Percentiles rank a stretch among this genome's conserved stretches.
phyloP scores from a whole-genome alignment of 2,888 invertebrate species.

The Lasioglossum pauxillum region DNA sequence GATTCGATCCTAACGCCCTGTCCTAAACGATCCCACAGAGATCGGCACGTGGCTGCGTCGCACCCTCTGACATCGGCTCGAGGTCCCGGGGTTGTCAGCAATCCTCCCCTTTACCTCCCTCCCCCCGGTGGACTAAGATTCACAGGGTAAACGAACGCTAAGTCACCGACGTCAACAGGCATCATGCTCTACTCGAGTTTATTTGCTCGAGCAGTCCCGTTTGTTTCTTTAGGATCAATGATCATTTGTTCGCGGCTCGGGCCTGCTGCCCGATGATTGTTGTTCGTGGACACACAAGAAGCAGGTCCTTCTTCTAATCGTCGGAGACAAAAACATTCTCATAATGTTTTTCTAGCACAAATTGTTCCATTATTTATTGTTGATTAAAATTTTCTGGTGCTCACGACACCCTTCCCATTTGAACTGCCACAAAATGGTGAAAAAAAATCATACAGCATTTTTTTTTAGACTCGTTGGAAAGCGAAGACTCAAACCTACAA shows the following conservation, averaged over 20 bases:
- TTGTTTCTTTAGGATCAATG: conserved; percentile 71
- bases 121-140: conserved; percentile 67
- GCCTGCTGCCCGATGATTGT: not conserved
- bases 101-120: conserved; percentile 2
- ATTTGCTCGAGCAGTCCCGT: conserved; percentile 76
- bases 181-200: conserved; percentile 69
- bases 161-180: conserved; percentile 79
- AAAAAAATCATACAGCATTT: not conserved
- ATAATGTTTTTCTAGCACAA: not conserved
- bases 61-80: conserved; percentile 72
- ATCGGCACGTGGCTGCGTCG: conserved; percentile 81
- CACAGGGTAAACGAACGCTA: conserved; percentile 72
- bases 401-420: not conserved
- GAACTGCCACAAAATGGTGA: not conserved
- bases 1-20: conserved; percentile 76
- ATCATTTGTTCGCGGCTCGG: conserved; percentile 53
- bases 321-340: not conserved
- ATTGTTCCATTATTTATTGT: not conserved
- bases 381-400: not conserved
- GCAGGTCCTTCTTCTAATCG: not conserved
- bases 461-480: not conserved
- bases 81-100: conserved; percentile 58
- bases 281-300: not conserved
- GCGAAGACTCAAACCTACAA: not conserved
- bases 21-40: conserved; percentile 81